Percentiles rank a stretch among this genome's conserved stretches.
Evolutionary conservation across 2,113 vertebrate genomes (phyloP).

Genomic region (Pycnonotus jocosus): DNA sequence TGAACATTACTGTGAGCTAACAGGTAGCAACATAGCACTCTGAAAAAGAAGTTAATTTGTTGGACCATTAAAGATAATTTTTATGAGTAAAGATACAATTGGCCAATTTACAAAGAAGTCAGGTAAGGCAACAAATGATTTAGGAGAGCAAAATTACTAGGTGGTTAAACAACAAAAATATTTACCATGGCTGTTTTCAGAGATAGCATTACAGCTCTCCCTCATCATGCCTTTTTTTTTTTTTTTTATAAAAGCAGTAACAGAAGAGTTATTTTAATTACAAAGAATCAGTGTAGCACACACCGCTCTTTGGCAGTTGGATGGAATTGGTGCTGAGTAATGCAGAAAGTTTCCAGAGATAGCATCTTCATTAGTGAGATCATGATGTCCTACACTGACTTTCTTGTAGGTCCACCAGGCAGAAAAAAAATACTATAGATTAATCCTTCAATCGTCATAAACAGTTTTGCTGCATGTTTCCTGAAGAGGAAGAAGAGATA

Average conservation of each 20-base stretch:
- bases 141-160: not conserved
- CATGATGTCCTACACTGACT: not conserved
- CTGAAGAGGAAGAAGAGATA: not conserved
- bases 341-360: not conserved
- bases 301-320: not conserved
- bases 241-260: slow-evolving; percentile 26
- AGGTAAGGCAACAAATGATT: not conserved
- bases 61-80: not conserved
- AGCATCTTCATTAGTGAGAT: not conserved
- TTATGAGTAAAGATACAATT: not conserved
- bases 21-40: not conserved
- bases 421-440: not conserved
- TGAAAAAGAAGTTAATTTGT: not conserved
- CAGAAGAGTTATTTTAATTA: slow-evolving; percentile 58
- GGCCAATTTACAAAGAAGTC: not conserved
- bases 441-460: not conserved
- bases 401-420: not conserved
- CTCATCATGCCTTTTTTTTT: not conserved
- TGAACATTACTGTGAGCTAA: not conserved
- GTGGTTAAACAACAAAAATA: slow-evolving; percentile 18
- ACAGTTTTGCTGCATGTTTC: not conserved
- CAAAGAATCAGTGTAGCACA: slow-evolving; percentile 35
- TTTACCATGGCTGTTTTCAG: slow-evolving; percentile 3
- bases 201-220: not conserved
- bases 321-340: slow-evolving; percentile 17